These are phyloP conservation scores for Melospiza melodia DNA, from an alignment of 2,113 vertebrate species.

Conservation along the genomic window DNA sequence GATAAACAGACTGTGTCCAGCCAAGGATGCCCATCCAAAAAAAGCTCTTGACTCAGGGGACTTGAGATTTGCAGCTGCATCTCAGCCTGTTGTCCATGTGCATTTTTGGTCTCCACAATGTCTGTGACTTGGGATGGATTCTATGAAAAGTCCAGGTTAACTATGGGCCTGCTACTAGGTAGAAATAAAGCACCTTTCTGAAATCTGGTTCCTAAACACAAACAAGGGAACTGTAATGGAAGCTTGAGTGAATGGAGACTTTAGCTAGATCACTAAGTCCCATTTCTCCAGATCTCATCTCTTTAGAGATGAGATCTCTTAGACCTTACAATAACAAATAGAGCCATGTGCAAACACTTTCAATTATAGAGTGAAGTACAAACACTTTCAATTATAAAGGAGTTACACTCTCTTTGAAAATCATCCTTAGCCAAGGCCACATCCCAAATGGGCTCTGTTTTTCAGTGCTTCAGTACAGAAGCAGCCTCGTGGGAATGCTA, in stretches of 20 bases:
- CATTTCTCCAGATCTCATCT: neutral
- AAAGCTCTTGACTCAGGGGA: neutral
- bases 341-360: neutral
- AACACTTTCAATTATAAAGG: neutral
- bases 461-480: neutral
- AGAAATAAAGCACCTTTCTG: neutral
- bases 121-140: neutral
- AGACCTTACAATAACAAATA: neutral
- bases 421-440: neutral
- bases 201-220: neutral
- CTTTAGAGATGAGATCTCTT: neutral
- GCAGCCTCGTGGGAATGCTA: neutral
- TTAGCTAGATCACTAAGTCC: neutral
- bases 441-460: neutral
- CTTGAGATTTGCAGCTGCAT: rapidly evolving
- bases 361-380: neutral
- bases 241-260: neutral
- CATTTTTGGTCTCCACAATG: neutral
- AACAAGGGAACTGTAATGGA: neutral
- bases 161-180: neutral
- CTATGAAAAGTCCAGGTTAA: neutral
- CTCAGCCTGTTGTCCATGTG: neutral
- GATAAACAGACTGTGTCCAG: neutral
- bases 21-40: neutral
- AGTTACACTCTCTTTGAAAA: neutral